Evolutionary conservation across 2,113 vertebrate species (phyloP), one percentile per base, ranked within the genome.

Genomic region (Erpornis zantholeuca): DNA sequence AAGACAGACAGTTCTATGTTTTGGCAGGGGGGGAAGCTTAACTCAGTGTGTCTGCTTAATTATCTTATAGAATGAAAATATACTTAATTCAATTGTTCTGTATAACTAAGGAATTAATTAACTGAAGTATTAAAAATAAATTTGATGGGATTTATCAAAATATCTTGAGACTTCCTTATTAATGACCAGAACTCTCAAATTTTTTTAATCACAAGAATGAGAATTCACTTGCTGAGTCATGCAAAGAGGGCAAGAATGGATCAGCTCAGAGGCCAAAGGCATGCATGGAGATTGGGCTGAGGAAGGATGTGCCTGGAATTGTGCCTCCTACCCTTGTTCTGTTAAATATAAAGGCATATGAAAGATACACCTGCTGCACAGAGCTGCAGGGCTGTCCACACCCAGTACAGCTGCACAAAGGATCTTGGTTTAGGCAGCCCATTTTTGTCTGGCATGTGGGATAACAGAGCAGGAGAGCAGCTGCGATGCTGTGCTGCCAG

Each of bases 41-140:
- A 88, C 18, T 75, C 36, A 42, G 21, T 73, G n/a, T 77, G 31
- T 28, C 56, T 91, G 28, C 57, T 90, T 61, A 79, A 31, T 71
- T 91, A 52, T 80, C 36, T 64, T 72, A 64, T 2, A 77, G 33
- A 92, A 93, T 54, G 27, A 88, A 94, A 92, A 94, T 50, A 50
- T 10, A 45, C 56, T 94, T 93, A 70, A 81, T 86, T 91, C 38
- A 92, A 33, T 89, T 79, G 64, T 68, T 89, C 84, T 79, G 47
- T 68, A 70, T 47, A 93, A 86, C 85, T 76, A 93, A 92, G 17
- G 25, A 91, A 92, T 71, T 40, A 70, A 88, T 90, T 94, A 94
- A 65, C 36, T 64, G 47, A 72, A 69, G 18, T 80, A 80, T 69
- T 85, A 73, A 85, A 96, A 82, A 86, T 50, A 71, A 79, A 82